A percentile compares a stretch with the other conserved stretches of the same genome.
phyloP scores from a whole-genome alignment of 23 tunicate genomes.

The Styela plicata region DNA sequence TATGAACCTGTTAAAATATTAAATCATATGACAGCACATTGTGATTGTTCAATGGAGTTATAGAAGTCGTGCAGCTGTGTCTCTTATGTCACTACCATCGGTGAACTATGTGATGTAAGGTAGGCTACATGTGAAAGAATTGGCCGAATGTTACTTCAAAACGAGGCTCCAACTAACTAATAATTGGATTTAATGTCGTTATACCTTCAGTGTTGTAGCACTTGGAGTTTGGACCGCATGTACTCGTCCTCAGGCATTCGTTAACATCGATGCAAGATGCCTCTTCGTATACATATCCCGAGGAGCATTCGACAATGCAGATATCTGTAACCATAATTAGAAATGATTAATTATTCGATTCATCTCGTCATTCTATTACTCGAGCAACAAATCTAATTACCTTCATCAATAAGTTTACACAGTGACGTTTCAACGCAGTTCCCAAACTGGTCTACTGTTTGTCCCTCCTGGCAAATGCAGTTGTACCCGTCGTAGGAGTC shows the following conservation, averaged over 20 bases:
- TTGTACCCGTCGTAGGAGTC: constrained; percentile 52
- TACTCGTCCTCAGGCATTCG: constrained; percentile 31
- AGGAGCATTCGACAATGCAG: constrained; percentile 35
- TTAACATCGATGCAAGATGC: constrained; percentile 56
- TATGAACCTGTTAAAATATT: constrained; percentile 37
- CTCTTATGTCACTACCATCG: too few species aligned
- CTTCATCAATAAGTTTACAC: constrained; percentile 18
- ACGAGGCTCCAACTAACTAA: too few species aligned
- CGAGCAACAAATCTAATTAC: constrained; percentile 21
- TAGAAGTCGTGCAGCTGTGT: too few species aligned
- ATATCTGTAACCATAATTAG: background rate
- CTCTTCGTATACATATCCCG: constrained; percentile 31
- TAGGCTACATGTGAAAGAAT: too few species aligned
- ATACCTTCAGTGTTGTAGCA: constrained; percentile 20
- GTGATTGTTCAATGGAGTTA: too few species aligned
- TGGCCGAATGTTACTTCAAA: too few species aligned
- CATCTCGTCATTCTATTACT: too few species aligned
- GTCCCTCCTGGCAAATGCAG: constrained; percentile 39
- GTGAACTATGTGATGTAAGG: too few species aligned
- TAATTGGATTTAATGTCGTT: too few species aligned
- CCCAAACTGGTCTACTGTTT: constrained; percentile 50
- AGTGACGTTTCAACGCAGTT: constrained; percentile 32
- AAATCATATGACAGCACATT: too few species aligned
- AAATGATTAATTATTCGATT: background rate
- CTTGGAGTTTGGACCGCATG: background rate